Evolutionary conservation across 1,140 invertebrate species (phyloP).

Genomic region (Homarus americanus): DNA sequence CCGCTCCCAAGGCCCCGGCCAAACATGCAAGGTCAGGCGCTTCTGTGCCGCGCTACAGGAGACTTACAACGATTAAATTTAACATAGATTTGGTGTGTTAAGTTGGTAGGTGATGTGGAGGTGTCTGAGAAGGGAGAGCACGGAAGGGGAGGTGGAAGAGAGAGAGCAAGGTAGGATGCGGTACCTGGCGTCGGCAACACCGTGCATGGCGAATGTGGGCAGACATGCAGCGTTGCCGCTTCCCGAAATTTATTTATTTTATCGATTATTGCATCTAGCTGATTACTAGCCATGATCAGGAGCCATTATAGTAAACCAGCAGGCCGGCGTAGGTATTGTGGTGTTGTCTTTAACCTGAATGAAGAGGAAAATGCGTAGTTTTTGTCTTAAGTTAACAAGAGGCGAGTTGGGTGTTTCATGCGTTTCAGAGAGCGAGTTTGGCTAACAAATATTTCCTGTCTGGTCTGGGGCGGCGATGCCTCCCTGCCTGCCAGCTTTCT

Average conservation of each 20-base stretch:
- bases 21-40: conserved; percentile 19
- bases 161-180: not conserved
- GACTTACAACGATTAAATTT: not conserved
- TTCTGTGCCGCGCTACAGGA: not conserved
- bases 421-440: conserved; percentile 22
- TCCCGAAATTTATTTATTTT: conserved; percentile 17
- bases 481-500: too few species aligned
- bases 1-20: not conserved
- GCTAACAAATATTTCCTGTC: conserved; percentile 43
- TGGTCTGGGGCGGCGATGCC: conserved; percentile 2
- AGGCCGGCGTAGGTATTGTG: not conserved
- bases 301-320: not conserved
- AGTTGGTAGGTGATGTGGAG: not conserved
- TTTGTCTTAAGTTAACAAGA: not conserved
- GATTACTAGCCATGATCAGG: not conserved
- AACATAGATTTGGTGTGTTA: not conserved
- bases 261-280: not conserved
- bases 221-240: conserved; percentile 31
- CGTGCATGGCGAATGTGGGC: conserved; percentile 21
- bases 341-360: too few species aligned
- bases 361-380: not conserved
- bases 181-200: conserved; percentile 21
- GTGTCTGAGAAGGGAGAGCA: not conserved
- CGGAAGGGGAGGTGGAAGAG: not conserved
- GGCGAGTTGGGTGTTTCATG: not conserved